These are phyloP conservation scores for Numenius phaeopus DNA, from an alignment of 2,797 vertebrate genomes.

Conservation along the genomic window DNA sequence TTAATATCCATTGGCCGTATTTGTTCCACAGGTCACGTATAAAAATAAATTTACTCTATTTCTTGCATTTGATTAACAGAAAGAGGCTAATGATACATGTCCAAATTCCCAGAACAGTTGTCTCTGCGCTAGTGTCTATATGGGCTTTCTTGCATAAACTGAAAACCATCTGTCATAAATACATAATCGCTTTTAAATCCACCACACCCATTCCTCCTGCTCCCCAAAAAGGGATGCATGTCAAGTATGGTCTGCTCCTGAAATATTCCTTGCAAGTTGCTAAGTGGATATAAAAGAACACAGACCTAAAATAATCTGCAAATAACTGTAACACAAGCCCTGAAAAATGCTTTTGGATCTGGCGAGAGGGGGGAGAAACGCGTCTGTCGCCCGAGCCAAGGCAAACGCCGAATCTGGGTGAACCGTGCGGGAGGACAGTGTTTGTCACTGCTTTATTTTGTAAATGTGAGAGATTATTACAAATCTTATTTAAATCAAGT, in stretches of 20 bases:
- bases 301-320: constrained; percentile 71
- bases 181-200: not conserved
- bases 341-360: constrained; percentile 23
- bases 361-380: not conserved
- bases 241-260: not conserved
- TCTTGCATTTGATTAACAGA: constrained; percentile 33
- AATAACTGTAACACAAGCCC: constrained; percentile 53
- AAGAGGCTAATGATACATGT: not conserved
- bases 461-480: constrained; percentile 63
- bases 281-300: constrained; percentile 61
- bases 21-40: not conserved
- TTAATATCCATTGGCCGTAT: not conserved
- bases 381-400: not conserved
- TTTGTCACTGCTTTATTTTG: not conserved
- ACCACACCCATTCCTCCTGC: not conserved
- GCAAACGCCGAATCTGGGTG: not conserved
- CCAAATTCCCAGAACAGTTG: constrained; percentile 13
- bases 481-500: constrained; percentile 75
- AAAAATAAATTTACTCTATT: not conserved
- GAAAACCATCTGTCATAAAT: constrained; percentile 52
- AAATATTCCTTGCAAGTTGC: constrained; percentile 46
- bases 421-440: not conserved
- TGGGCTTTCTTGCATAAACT: constrained; percentile 8
- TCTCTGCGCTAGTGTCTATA: not conserved
- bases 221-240: constrained; percentile 17